Percentiles rank a stretch among this genome's conserved stretches.
Conservation (phyloP, 2,797 vertebrate species). For the Enteromius unitaeniatus region DNA sequence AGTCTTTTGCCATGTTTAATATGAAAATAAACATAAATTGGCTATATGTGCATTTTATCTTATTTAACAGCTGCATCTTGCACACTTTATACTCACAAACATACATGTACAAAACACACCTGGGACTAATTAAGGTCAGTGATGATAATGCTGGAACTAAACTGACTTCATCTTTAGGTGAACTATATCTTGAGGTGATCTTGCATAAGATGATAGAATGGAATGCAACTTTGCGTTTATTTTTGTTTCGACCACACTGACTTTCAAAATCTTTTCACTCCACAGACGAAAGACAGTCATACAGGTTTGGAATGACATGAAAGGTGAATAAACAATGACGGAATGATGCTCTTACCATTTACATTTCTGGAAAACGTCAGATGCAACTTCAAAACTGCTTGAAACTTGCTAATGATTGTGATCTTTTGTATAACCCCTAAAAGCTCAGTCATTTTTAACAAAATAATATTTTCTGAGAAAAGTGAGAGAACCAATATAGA, state of each 20-base stretch:
- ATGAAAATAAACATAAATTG: not conserved
- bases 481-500: constrained; percentile 38
- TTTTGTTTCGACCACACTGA: not conserved
- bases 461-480: constrained; percentile 14
- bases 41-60: not conserved
- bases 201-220: not conserved
- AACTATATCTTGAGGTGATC: not conserved
- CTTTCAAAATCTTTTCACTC: not conserved
- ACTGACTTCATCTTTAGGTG: not conserved
- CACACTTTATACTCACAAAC: too few species aligned
- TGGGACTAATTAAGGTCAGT: too few species aligned
- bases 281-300: not conserved
- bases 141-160: too few species aligned
- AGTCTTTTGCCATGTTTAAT: not conserved
- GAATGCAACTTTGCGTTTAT: not conserved
- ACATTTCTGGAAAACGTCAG: not conserved
- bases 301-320: not conserved
- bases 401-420: constrained; percentile 21
- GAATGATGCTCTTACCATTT: not conserved
- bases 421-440: constrained; percentile 15
- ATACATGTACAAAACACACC: too few species aligned
- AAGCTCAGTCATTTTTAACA: constrained; percentile 26
- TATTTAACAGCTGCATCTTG: not conserved
- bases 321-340: not conserved
- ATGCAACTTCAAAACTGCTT: constrained; percentile 23